A percentile compares a stretch with the other conserved stretches of the same genome.
These are phyloP conservation scores for Haliaeetus leucogaster DNA, from an alignment of 2,113 vertebrate species.

Conservation along the genomic window DNA sequence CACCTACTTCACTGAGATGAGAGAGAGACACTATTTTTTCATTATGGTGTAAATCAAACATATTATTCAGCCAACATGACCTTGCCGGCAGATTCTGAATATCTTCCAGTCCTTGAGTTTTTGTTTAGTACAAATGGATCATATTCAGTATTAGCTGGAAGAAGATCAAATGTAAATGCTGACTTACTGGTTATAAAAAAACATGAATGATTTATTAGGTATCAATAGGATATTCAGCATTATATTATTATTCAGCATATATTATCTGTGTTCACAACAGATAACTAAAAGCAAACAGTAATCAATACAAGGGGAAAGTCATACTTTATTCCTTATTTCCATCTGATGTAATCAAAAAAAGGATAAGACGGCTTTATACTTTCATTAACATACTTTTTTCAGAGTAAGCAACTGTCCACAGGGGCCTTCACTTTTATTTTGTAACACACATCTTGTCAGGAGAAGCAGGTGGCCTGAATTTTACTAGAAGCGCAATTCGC, in stretches of 20 bases:
- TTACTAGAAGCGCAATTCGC: not conserved
- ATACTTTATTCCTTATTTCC: not conserved
- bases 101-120: constrained; percentile 32
- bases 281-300: not conserved
- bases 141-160: not conserved
- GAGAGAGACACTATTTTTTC: not conserved
- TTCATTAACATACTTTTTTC: not conserved
- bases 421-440: not conserved
- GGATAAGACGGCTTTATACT: not conserved
- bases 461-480: not conserved
- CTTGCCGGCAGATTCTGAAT: not conserved
- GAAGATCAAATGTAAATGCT: constrained; percentile 12
- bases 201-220: not conserved
- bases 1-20: not conserved
- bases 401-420: not conserved
- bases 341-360: not conserved
- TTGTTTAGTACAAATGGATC: constrained; percentile 2
- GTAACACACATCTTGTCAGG: not conserved
- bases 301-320: not conserved
- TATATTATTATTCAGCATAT: not conserved
- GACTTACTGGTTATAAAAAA: not conserved
- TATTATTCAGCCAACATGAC: not conserved
- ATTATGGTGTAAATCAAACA: not conserved
- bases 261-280: not conserved
- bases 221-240: not conserved